Percentiles rank a stretch among this genome's conserved stretches.
Conservation (phyloP, 2,113 vertebrate species). For the Thalassoma bifasciatum region DNA sequence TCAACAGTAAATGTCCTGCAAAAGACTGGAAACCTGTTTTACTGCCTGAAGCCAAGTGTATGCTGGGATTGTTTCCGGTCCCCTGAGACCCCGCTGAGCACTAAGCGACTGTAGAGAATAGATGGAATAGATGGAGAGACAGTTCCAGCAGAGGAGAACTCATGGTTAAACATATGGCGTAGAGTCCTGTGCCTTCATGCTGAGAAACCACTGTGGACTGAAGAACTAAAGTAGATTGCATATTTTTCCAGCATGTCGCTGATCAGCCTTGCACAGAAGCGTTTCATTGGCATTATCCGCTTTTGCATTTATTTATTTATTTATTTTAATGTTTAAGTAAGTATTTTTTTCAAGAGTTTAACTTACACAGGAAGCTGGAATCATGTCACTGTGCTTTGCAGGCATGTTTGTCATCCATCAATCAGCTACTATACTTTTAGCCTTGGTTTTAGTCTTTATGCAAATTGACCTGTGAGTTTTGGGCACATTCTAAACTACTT, state of each 20-base stretch:
- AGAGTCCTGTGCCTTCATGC: background rate
- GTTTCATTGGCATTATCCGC: background rate
- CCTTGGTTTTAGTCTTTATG: too few species aligned
- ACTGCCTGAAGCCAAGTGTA: constrained; percentile 21
- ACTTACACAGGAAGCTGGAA: background rate
- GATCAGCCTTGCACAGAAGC: too few species aligned
- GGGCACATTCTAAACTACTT: too few species aligned
- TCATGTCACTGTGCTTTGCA: background rate
- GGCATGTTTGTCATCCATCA: too few species aligned
- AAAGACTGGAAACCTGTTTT: constrained; percentile 9
- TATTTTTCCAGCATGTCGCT: background rate
- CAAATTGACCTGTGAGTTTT: too few species aligned
- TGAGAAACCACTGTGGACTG: background rate
- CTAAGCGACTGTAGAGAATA: background rate
- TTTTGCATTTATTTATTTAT: background rate
- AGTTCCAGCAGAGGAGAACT: background rate
- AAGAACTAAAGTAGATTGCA: background rate
- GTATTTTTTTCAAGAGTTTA: background rate
- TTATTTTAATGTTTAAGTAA: background rate
- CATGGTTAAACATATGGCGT: background rate
- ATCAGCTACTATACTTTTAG: too few species aligned
- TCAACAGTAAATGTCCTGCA: constrained; percentile 3
- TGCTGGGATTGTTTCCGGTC: background rate
- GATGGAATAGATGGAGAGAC: constrained; percentile 8
- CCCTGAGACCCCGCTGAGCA: constrained; percentile 19